Evolutionary conservation across 1,140 invertebrate species (phyloP).

Genomic region (Nebria ingens): DNA sequence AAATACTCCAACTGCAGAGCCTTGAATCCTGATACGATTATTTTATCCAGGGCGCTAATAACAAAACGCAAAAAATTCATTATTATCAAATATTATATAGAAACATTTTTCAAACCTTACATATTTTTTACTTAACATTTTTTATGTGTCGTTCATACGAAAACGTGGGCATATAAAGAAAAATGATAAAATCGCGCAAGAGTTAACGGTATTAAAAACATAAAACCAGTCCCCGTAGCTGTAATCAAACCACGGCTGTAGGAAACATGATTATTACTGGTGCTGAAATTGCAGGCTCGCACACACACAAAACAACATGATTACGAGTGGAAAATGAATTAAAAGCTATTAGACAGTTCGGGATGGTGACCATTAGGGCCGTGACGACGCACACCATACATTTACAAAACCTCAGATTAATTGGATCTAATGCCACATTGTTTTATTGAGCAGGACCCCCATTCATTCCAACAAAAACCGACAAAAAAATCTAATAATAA

Average conservation of each 20-base stretch:
- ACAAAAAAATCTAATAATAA: constrained; percentile 13
- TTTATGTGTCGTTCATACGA: too few relatives aligned
- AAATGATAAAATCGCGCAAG: neutral
- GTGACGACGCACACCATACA: neutral
- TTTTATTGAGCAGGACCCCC: constrained; percentile 12
- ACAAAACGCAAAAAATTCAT: constrained; percentile 14
- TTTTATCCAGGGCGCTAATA: constrained; percentile 84
- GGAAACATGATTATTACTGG: constrained; percentile 12
- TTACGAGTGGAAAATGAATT: constrained; percentile 13
- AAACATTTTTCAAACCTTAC: too few relatives aligned
- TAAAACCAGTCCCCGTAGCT: constrained; percentile 7
- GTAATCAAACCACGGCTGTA: neutral
- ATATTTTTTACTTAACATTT: too few relatives aligned
- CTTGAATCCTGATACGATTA: constrained; percentile 95
- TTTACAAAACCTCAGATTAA: constrained; percentile 15
- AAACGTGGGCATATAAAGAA: too few relatives aligned
- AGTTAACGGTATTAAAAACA: constrained; percentile 6
- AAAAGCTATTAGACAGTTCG: constrained; percentile 7
- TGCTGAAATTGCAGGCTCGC: constrained; percentile 15
- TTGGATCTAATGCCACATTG: constrained; percentile 18
- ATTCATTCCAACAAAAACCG: neutral
- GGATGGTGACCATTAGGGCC: neutral
- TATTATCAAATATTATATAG: too few relatives aligned
- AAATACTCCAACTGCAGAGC: constrained; percentile 92
- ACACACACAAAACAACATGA: constrained; percentile 12